Conservation (phyloP, 2,797 vertebrate genomes). For the Acanthiza pusilla region DNA sequence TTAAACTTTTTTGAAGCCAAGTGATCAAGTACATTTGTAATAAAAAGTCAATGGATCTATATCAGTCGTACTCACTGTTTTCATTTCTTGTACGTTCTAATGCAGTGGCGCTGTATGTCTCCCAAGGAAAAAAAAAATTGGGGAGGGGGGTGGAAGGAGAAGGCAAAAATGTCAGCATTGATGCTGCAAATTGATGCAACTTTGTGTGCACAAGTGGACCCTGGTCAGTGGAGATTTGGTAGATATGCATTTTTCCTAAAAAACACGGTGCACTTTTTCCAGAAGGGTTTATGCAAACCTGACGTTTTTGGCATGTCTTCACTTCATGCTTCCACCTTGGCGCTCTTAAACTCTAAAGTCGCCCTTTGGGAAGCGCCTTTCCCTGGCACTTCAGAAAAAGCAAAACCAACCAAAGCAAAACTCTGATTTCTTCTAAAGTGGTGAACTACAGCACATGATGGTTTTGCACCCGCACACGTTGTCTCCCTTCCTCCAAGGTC, state of each 20-base stretch:
- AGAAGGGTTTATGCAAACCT: constrained; percentile 32
- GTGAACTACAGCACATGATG: not conserved
- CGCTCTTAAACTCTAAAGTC: not conserved
- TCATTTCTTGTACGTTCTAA: constrained; percentile 77
- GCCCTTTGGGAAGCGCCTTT: constrained; percentile 13
- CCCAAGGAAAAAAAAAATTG: constrained; percentile 59
- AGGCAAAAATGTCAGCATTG: constrained; percentile 38
- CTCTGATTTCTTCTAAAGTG: not conserved
- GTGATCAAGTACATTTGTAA: constrained; percentile 82
- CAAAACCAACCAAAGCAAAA: not conserved
- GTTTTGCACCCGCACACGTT: constrained; percentile 40
- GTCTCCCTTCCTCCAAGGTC: constrained; percentile 24
- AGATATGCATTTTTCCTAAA: constrained; percentile 35
- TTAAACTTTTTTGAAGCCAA: constrained; percentile 79
- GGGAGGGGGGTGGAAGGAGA: constrained; percentile 63
- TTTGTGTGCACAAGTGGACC: constrained; percentile 7
- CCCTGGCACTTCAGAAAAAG: not conserved
- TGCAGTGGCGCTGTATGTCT: constrained; percentile 64
- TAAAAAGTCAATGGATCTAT: constrained; percentile 80
- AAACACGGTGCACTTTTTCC: constrained; percentile 27
- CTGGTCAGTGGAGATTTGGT: constrained; percentile 67
- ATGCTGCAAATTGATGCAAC: constrained; percentile 26
- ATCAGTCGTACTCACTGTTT: constrained; percentile 80
- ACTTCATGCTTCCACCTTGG: constrained; percentile 43
- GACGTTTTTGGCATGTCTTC: constrained; percentile 34